A percentile compares a stretch with the other conserved stretches of the same genome.
phyloP scores from a whole-genome alignment of 1,140 invertebrate species.

The Drosophila tristis region DNA sequence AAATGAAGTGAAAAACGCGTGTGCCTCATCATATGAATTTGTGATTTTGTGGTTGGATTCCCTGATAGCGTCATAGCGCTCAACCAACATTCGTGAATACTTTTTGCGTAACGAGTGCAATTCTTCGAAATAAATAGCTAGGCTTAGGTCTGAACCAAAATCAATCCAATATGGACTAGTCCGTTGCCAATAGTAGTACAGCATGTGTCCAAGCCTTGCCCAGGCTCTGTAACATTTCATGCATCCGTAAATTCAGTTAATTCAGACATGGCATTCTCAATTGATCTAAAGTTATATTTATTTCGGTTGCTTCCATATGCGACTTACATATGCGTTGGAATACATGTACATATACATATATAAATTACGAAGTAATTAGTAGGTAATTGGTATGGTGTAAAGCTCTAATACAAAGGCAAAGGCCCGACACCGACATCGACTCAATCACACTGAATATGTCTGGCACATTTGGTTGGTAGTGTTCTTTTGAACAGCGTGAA shows the following conservation, averaged over 20 bases:
- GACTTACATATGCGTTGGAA: constrained; percentile 25
- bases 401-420: constrained; percentile 50
- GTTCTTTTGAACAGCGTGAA: constrained; percentile 76
- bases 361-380: constrained; percentile 61
- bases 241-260: too few relatives aligned
- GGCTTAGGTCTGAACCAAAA: too few relatives aligned
- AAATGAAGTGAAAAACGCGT: too few relatives aligned
- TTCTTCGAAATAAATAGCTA: too few relatives aligned
- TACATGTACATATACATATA: constrained; percentile 33
- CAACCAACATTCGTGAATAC: too few relatives aligned
- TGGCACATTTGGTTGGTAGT: constrained; percentile 83
- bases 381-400: constrained; percentile 43
- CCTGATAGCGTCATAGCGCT: too few relatives aligned
- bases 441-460: constrained; percentile 81
- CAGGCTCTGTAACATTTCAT: background rate
- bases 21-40: background rate
- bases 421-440: constrained; percentile 26
- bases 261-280: constrained; percentile 13
- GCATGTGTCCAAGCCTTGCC: constrained; percentile 6
- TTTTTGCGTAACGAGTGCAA: too few relatives aligned
- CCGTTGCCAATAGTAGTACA: too few relatives aligned
- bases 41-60: too few relatives aligned
- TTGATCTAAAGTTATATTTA: constrained; percentile 48
- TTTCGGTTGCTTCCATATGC: constrained; percentile 24
- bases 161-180: too few relatives aligned